phyloP scores from a whole-genome alignment of 2,888 invertebrate genomes.

The Cantharis rustica region DNA sequence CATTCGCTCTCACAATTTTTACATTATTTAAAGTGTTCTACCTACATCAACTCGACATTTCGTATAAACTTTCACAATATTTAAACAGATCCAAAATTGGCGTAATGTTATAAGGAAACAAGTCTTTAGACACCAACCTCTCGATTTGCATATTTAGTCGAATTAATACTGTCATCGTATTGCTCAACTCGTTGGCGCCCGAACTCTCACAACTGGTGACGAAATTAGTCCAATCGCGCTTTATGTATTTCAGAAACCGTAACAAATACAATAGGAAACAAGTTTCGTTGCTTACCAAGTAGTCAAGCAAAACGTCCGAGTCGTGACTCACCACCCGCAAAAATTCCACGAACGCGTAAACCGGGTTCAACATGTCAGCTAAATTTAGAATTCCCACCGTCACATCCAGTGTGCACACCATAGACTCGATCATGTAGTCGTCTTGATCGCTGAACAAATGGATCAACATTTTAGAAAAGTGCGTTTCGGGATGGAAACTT shows the following conservation, averaged over 20 bases:
- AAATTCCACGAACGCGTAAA: conserved; percentile 86
- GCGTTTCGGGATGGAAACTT: conserved; percentile 86
- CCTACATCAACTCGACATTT: conserved; percentile 57
- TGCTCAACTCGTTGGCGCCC: conserved; percentile 67
- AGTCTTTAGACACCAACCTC: conserved; percentile 77
- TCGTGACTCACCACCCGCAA: conserved; percentile 82
- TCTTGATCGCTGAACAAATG: conserved; percentile 90
- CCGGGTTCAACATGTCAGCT: conserved; percentile 82
- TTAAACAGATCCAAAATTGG: conserved; percentile 83
- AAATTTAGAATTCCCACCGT: conserved; percentile 84
- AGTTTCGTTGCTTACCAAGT: conserved; percentile 88
- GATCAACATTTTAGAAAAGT: conserved; percentile 85
- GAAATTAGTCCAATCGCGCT: conserved; percentile 84
- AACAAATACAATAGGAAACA: conserved; percentile 85
- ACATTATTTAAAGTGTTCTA: not conserved
- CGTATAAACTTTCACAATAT: conserved; percentile 83
- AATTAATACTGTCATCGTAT: conserved; percentile 83
- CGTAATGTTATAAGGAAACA: conserved; percentile 90
- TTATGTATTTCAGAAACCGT: conserved; percentile 81
- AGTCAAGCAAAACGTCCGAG: conserved; percentile 79
- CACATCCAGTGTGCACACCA: conserved; percentile 90
- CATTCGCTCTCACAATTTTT: not conserved
- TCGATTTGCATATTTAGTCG: conserved; percentile 80
- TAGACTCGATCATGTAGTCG: conserved; percentile 87
- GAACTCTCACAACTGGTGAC: conserved; percentile 70